Percentiles rank a stretch among this genome's conserved stretches.
These are phyloP conservation scores for Parazoanthus swiftii DNA, from an alignment of 92 coral and sea anemone genomes.

Conservation along the genomic window DNA sequence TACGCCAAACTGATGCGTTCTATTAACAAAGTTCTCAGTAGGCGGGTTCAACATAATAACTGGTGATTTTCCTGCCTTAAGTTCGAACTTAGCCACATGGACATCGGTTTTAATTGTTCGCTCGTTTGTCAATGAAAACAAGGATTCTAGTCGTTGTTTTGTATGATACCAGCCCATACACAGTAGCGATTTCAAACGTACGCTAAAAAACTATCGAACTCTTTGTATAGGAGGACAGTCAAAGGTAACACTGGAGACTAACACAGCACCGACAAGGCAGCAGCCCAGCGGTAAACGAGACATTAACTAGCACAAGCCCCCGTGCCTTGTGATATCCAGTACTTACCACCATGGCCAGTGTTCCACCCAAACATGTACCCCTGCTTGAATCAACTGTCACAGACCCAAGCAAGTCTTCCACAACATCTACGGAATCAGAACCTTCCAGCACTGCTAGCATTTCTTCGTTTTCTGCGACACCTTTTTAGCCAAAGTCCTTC, in stretches of 20 bases:
- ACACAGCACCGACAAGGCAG: slow-evolving; percentile 25
- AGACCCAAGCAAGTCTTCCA: slow-evolving; percentile 35
- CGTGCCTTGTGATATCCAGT: slow-evolving; percentile 29
- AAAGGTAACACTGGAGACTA: slow-evolving; percentile 17
- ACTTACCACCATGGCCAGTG: slow-evolving; percentile 36
- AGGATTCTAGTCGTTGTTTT: slow-evolving; percentile 6
- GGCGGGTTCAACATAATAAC: slow-evolving; percentile 3
- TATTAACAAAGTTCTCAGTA: background rate
- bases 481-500: slow-evolving; percentile 21
- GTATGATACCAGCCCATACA: background rate
- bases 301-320: slow-evolving; percentile 19
- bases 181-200: background rate
- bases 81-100: slow-evolving; percentile 15
- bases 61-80: background rate
- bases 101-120: background rate
- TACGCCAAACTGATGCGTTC: background rate
- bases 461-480: slow-evolving; percentile 27
- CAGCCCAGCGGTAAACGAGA: slow-evolving; percentile 27
- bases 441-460: slow-evolving; percentile 16
- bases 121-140: background rate
- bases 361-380: slow-evolving; percentile 14
- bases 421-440: slow-evolving; percentile 19
- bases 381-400: slow-evolving; percentile 23
- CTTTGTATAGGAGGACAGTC: slow-evolving; percentile 1
- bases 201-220: background rate